Evolutionary conservation across 1,140 invertebrate species (phyloP).

Genomic region (Drosophila tristis): DNA sequence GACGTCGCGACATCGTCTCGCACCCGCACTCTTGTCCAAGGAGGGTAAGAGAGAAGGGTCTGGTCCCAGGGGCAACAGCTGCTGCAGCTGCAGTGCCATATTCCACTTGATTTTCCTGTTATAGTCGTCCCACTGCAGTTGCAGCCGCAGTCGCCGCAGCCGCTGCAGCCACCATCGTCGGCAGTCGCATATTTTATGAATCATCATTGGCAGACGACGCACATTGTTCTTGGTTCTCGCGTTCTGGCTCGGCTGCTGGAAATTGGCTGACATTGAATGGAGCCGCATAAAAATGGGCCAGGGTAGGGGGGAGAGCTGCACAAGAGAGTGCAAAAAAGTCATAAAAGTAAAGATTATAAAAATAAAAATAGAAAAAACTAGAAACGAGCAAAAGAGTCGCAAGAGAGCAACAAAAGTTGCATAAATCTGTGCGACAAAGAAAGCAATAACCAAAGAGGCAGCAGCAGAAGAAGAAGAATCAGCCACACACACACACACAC

Average conservation of each 20-base stretch:
- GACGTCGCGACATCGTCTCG: slow-evolving; percentile 47
- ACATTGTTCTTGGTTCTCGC: slow-evolving; percentile 59
- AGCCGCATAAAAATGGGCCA: slow-evolving; percentile 5
- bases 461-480: slow-evolving; percentile 31
- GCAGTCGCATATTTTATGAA: slow-evolving; percentile 74
- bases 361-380: slow-evolving; percentile 42
- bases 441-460: slow-evolving; percentile 48
- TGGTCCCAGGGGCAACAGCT: slow-evolving; percentile 31
- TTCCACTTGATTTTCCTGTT: slow-evolving; percentile 81
- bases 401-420: slow-evolving; percentile 57
- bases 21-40: slow-evolving; percentile 34
- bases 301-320: slow-evolving; percentile 1
- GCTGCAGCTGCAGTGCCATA: slow-evolving; percentile 67
- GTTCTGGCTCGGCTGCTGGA: slow-evolving; percentile 3
- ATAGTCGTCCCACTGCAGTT: slow-evolving; percentile 46
- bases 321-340: slow-evolving; percentile 34
- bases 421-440: slow-evolving; percentile 75
- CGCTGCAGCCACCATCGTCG: too few species aligned
- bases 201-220: slow-evolving; percentile 63
- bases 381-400: slow-evolving; percentile 18
- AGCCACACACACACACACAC: slow-evolving; percentile 5
- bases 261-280: slow-evolving; percentile 61
- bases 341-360: slow-evolving; percentile 56
- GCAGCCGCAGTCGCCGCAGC: too few species aligned
- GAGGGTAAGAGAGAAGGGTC: not conserved